A percentile compares a stretch with the other conserved stretches of the same genome.
Evolutionary conservation across 2,113 vertebrate species (phyloP).

Genomic region (Crotalus tigris): DNA sequence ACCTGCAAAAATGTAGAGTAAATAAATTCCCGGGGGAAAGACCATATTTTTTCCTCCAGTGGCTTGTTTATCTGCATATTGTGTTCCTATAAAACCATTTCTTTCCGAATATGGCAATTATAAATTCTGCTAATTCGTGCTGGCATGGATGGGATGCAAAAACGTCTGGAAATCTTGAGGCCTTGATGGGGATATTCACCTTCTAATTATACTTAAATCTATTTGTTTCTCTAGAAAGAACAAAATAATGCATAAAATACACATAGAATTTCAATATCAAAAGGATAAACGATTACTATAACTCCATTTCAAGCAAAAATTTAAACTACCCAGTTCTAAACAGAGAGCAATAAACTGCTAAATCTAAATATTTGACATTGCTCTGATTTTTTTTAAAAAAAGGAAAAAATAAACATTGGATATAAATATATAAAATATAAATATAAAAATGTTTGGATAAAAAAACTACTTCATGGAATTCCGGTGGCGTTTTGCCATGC

Average conservation of each 20-base stretch:
- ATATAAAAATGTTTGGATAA: background rate
- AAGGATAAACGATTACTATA: background rate
- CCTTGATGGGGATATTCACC: background rate
- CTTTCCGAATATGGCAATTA: background rate
- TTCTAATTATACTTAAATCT: background rate
- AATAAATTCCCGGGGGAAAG: background rate
- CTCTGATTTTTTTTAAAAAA: background rate
- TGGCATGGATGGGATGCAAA: background rate
- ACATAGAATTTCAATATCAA: background rate
- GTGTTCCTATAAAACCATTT: background rate
- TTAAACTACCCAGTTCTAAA: background rate
- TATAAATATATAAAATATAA: background rate
- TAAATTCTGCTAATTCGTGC: background rate
- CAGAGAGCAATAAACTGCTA: background rate
- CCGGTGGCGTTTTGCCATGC: no score
- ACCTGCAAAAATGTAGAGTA: constrained; percentile 18
- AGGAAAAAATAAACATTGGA: background rate
- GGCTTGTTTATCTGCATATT: background rate
- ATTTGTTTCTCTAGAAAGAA: background rate
- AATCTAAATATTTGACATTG: background rate
- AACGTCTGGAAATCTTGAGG: background rate
- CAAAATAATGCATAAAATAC: background rate
- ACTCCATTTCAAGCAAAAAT: background rate
- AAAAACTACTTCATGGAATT: background rate
- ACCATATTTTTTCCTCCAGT: background rate